phyloP scores from a whole-genome alignment of 2,113 vertebrate species.

The Eretmochelys imbricata region DNA sequence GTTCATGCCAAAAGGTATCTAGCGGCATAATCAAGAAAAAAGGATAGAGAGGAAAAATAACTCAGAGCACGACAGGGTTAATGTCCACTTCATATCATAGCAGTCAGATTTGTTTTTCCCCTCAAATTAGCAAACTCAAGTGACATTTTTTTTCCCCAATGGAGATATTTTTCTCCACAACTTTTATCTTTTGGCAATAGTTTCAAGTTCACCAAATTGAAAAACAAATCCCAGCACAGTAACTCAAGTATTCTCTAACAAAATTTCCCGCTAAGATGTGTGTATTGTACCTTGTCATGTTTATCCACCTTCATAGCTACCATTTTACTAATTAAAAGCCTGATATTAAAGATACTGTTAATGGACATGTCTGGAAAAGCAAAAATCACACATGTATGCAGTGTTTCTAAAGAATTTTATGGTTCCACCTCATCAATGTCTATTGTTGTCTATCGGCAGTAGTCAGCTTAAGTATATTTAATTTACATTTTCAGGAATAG shows the following conservation, averaged over 20 bases:
- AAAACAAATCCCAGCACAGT: conserved; percentile 31
- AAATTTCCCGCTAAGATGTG: background rate
- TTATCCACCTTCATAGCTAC: conserved; percentile 1
- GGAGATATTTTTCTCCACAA: background rate
- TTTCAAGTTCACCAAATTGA: conserved; percentile 24
- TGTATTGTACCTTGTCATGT: background rate
- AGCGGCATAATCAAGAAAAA: background rate
- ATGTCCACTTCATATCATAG: background rate
- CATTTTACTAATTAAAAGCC: background rate
- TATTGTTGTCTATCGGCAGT: background rate
- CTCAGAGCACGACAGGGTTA: background rate
- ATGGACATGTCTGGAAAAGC: background rate
- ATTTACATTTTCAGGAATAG: background rate
- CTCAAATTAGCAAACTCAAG: background rate
- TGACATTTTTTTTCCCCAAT: conserved; percentile 21
- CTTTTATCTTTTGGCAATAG: conserved; percentile 24
- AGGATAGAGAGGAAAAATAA: background rate
- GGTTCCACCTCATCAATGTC: background rate
- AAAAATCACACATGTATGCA: background rate
- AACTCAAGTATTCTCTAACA: conserved; percentile 37
- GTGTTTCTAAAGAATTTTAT: background rate
- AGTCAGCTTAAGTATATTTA: background rate
- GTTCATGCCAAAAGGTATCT: background rate
- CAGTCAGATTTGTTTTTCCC: conserved; percentile 24
- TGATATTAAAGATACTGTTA: background rate